These are phyloP conservation scores for Pyrocoelia pectoralis DNA, from an alignment of 2,888 invertebrate genomes.

Conservation along the genomic window DNA sequence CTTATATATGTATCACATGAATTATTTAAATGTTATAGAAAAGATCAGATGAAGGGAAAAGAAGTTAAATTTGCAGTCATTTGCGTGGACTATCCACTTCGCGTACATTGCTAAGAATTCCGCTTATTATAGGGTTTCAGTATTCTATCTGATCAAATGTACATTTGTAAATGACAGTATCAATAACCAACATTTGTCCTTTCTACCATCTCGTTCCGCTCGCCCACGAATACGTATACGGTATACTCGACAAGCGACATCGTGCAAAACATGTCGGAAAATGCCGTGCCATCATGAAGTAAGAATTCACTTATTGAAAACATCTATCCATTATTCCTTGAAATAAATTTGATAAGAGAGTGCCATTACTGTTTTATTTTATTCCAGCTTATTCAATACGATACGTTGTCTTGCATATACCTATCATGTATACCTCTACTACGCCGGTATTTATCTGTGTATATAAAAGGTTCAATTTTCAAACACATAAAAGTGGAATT, in stretches of 20 bases:
- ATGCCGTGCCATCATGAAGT: slow-evolving; percentile 31
- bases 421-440: too few relatives aligned
- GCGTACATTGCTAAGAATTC: slow-evolving; percentile 28
- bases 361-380: slow-evolving; percentile 27
- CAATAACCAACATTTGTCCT: slow-evolving; percentile 55
- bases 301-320: slow-evolving; percentile 34
- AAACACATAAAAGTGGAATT: slow-evolving; percentile 9
- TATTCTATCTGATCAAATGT: slow-evolving; percentile 49
- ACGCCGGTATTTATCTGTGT: neutral
- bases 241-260: slow-evolving; percentile 41
- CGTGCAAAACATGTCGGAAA: slow-evolving; percentile 43
- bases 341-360: slow-evolving; percentile 28
- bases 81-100: slow-evolving; percentile 31
- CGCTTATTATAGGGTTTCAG: slow-evolving; percentile 36
- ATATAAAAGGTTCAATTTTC: neutral
- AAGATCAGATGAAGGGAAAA: slow-evolving; percentile 19
- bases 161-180: slow-evolving; percentile 56
- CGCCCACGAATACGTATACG: slow-evolving; percentile 42
- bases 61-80: slow-evolving; percentile 25
- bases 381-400: slow-evolving; percentile 5
- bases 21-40: slow-evolving; percentile 19
- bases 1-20: slow-evolving; percentile 11
- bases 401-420: neutral
- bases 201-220: slow-evolving; percentile 41
- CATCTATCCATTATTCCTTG: slow-evolving; percentile 22